Evolutionary conservation across 2,888 invertebrate species (phyloP).

Genomic region (Plutella xylostella): DNA sequence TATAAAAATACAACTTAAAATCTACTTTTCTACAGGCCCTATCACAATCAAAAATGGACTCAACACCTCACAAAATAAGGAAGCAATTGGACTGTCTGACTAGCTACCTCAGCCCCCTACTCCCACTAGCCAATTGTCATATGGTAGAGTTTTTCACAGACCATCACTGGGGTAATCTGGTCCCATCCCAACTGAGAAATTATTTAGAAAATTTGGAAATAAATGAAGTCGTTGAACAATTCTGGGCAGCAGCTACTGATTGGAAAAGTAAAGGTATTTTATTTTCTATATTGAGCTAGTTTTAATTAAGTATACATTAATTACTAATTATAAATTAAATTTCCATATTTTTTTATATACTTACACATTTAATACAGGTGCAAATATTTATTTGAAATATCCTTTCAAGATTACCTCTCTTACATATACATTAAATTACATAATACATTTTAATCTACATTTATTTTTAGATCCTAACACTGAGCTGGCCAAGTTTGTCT

Average conservation of each 20-base stretch:
- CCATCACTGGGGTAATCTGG: constrained; percentile 71
- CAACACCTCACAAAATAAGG: constrained; percentile 28
- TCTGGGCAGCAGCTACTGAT: constrained; percentile 46
- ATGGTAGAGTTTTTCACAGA: constrained; percentile 76
- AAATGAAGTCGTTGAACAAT: constrained; percentile 49
- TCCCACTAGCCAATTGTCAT: constrained; percentile 79
- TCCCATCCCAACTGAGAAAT: constrained; percentile 65
- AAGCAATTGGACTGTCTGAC: constrained; percentile 60
- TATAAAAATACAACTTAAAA: not conserved
- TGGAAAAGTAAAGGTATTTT: constrained; percentile 13
- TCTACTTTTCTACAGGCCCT: constrained; percentile 18
- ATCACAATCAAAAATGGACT: constrained; percentile 25
- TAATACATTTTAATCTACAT: no score
- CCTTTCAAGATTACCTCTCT: no score
- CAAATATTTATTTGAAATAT: no score
- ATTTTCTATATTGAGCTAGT: not conserved
- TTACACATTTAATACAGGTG: no score
- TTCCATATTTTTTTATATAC: no score
- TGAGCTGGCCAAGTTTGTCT: constrained; percentile 36
- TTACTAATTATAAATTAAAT: no score
- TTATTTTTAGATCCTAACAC: no score
- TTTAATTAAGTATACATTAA: no score
- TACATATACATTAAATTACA: no score
- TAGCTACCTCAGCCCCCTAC: constrained; percentile 67
- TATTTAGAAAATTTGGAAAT: constrained; percentile 56